Base-by-base conservation (phyloP, 2,888 invertebrate species). In the Philaethria dido region DNA sequence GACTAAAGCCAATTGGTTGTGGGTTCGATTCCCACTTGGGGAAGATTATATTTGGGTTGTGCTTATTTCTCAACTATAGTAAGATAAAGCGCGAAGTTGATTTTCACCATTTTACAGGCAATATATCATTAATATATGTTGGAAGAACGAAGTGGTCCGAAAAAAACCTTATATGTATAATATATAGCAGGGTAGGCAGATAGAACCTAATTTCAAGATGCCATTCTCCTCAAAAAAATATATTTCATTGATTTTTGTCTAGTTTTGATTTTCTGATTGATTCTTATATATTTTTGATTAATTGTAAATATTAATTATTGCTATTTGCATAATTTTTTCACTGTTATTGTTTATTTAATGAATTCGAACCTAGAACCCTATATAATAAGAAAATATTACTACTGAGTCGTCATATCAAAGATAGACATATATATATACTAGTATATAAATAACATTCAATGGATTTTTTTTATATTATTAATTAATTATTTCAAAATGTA, bases 401-500 rank as follows among this genome's bases (percentile, higher is more conserved):
- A 52, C 16, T 2, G 8, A n/a, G n/a, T n/a, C n/a, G 13, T 55
- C 57, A 57, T 57, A 57, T 57, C 39, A 42, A 42, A 57, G 39
- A n/a, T 11, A 52, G 16, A 50, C n/a, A n/a, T n/a, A 29, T 55
- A 20, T 39, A 14, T n/a, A 20, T 20, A 57, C 20, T n/a, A 22
- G 22, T 20, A 54, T 18, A 20, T 8, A 55, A 20, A 39, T 22
- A 63, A 63, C 65, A 65, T 71, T 69, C 68, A 69, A 69, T 69
- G 63, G 71, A 65, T 39, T 61, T 44, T 65, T 65, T 60, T 68
- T 66, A 65, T 65, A 62, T 66, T 63, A 67, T 64, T 66, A 39
- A 55, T 48, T 33, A 29, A 16, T 29, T 52, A 29, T 62, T 62
- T 57, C 22, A 42, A 47, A 64, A 44, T n/a, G 29, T 55, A 45